Conservation (phyloP, 1,140 invertebrate genomes). For the Halesus radiatus region DNA sequence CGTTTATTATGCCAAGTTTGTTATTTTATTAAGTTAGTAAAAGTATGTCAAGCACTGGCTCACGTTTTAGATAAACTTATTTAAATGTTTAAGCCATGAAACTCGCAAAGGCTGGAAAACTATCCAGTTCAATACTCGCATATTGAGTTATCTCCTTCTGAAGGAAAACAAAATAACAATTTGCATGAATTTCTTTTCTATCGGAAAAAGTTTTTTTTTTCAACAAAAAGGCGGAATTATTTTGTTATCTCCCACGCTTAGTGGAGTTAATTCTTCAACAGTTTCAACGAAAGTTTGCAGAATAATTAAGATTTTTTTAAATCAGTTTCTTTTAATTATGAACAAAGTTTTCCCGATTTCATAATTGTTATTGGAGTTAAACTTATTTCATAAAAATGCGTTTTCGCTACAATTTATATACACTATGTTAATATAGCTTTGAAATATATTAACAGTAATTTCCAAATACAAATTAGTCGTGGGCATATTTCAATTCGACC, state of each 20-base stretch:
- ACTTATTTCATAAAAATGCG: no score
- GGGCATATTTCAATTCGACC: no score
- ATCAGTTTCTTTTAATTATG: neutral
- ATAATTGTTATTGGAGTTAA: no score
- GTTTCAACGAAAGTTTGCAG: neutral
- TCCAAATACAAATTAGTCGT: no score
- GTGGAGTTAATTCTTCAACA: neutral
- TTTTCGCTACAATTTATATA: no score
- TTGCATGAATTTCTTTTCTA: slow-evolving; percentile 38
- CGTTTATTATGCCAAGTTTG: no score
- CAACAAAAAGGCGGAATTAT: neutral
- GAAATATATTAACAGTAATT: no score
- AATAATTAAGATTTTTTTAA: neutral
- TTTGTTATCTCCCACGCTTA: neutral
- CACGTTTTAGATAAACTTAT: no score
- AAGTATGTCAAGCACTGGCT: no score
- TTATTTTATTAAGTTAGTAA: no score
- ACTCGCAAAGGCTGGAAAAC: neutral
- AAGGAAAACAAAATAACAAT: slow-evolving; percentile 44
- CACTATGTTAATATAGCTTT: no score
- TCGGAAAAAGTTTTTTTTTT: slow-evolving; percentile 32
- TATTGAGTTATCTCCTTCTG: slow-evolving; percentile 49
- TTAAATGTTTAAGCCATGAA: no score
- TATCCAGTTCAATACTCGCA: slow-evolving; percentile 38
- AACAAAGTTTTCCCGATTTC: neutral